phyloP scores from a whole-genome alignment of 2,888 invertebrate genomes.

The Amphipyra berbera region DNA sequence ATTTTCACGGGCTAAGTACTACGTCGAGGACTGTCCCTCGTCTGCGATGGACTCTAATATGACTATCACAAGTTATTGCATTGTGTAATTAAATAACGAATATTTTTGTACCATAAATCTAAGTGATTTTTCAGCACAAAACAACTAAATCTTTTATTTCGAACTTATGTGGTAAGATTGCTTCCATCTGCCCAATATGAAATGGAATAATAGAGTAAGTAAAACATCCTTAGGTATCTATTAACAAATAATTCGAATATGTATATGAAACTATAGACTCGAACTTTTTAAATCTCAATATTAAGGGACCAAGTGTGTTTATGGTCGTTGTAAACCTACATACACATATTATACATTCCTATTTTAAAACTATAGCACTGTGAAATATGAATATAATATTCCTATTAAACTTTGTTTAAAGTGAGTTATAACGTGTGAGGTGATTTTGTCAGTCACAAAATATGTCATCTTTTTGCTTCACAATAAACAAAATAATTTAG shows the following conservation, averaged over 20 bases:
- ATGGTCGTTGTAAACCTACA: conserved; percentile 11
- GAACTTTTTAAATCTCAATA: conserved; percentile 37
- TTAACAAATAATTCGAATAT: conserved; percentile 40
- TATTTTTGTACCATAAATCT: no score
- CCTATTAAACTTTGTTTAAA: conserved; percentile 1
- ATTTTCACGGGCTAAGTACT: no score
- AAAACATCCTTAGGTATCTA: conserved; percentile 35
- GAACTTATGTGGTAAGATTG: not conserved
- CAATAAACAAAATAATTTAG: not conserved
- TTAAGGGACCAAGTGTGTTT: conserved; percentile 29
- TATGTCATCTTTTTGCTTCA: no score
- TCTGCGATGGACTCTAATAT: no score
- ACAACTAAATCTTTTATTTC: not conserved
- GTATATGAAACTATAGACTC: conserved; percentile 17
- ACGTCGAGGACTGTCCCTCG: no score
- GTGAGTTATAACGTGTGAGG: not conserved
- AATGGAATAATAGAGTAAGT: conserved; percentile 5
- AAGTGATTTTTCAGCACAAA: not conserved
- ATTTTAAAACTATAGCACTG: not conserved
- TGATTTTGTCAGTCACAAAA: no score
- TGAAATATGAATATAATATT: conserved; percentile 11
- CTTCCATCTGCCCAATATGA: conserved; percentile 16
- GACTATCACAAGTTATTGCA: no score
- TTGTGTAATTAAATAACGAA: no score
- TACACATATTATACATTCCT: conserved; percentile 24